These are phyloP conservation scores for Toxotes jaculatrix DNA, from an alignment of 2,113 vertebrate genomes.

Conservation along the genomic window DNA sequence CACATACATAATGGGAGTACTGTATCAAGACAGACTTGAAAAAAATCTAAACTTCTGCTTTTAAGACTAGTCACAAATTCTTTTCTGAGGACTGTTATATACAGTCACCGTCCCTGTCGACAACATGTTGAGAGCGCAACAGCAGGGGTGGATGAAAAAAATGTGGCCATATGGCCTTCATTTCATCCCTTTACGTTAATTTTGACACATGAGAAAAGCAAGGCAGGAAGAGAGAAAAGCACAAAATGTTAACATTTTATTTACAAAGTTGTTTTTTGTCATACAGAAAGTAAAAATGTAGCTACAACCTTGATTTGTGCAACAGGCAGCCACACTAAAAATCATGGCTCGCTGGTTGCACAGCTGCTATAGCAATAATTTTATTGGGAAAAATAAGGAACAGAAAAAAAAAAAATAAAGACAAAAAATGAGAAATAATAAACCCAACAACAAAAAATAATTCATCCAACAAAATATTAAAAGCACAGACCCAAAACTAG, in stretches of 20 bases:
- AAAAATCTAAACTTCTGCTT: neutral
- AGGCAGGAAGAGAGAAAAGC: conserved; percentile 76
- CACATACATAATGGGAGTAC: conserved; percentile 1
- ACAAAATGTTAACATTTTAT: conserved; percentile 98
- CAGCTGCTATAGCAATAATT: conserved; percentile 90
- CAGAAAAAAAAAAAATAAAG: conserved; percentile 60
- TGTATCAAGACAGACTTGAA: neutral
- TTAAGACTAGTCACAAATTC: neutral
- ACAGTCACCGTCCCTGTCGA: neutral
- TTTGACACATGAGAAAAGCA: conserved; percentile 37
- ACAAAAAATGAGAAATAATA: conserved; percentile 80
- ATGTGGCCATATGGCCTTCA: too few relatives aligned
- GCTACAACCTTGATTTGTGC: conserved; percentile 90
- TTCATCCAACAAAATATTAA: conserved; percentile 90
- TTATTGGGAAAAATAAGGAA: conserved; percentile 79
- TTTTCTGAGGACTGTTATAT: neutral
- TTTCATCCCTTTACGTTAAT: conserved; percentile 1
- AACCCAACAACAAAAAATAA: conserved; percentile 83
- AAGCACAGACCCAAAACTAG: conserved; percentile 90
- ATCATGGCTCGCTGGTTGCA: conserved; percentile 87
- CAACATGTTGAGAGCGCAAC: neutral
- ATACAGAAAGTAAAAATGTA: conserved; percentile 98
- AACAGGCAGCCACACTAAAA: conserved; percentile 87
- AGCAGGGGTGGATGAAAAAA: neutral
- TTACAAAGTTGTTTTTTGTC: conserved; percentile 92